A percentile compares a stretch with the other conserved stretches of the same genome.
These are phyloP conservation scores for Antheraea pernyi DNA, from an alignment of 1,140 invertebrate genomes.

Conservation along the genomic window DNA sequence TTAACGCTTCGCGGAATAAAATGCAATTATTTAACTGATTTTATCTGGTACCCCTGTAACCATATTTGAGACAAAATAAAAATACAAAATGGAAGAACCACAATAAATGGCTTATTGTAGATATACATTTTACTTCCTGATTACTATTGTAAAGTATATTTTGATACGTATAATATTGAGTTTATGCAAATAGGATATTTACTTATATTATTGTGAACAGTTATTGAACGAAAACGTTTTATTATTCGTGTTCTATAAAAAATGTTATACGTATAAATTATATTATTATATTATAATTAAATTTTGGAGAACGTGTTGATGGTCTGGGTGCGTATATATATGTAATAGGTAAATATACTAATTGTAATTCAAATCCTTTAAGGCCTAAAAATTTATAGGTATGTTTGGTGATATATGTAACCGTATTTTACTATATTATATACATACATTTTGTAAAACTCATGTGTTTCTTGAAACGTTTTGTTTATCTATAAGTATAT, in stretches of 20 bases:
- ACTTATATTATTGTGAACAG: background rate
- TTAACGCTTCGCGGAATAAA: too few relatives aligned
- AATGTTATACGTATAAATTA: background rate
- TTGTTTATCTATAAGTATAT: too few relatives aligned
- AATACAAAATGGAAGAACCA: background rate
- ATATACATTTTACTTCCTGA: background rate
- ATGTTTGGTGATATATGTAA: background rate
- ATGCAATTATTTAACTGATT: too few relatives aligned
- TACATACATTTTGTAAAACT: too few relatives aligned
- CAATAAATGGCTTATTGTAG: background rate
- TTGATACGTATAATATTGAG: background rate
- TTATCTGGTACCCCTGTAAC: too few relatives aligned
- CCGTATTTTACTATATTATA: background rate
- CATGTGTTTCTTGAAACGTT: too few relatives aligned
- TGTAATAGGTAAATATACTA: too few relatives aligned
- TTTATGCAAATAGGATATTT: background rate
- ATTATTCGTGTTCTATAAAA: background rate
- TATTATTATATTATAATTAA: too few relatives aligned
- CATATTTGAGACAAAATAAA: background rate
- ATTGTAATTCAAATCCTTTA: background rate
- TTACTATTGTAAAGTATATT: background rate
- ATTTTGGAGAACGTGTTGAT: too few relatives aligned
- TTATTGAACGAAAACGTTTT: background rate
- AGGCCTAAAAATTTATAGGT: background rate
- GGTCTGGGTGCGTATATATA: too few relatives aligned